Evolutionary conservation across 2,888 invertebrate species (phyloP).

Genomic region (Prosopocoilus inquinatus): DNA sequence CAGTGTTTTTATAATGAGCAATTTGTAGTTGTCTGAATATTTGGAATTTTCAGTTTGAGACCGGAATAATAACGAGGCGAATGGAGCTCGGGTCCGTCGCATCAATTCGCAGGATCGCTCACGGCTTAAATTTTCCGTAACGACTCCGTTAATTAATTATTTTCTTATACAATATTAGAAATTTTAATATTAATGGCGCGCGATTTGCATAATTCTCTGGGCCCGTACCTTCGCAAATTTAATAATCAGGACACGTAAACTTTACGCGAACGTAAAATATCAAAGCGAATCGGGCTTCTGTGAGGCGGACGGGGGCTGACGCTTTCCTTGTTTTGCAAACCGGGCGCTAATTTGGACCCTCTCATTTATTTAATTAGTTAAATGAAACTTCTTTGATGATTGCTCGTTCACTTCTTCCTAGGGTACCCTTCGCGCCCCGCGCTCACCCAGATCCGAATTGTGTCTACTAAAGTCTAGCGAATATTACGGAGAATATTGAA

Average conservation of each 20-base stretch:
- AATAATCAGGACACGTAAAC: slow-evolving; percentile 42
- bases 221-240: slow-evolving; percentile 36
- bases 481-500: slow-evolving; percentile 34
- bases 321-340: slow-evolving; percentile 41
- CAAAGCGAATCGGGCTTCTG: slow-evolving; percentile 33
- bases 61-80: slow-evolving; percentile 2
- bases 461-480: slow-evolving; percentile 28
- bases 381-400: slow-evolving; percentile 43
- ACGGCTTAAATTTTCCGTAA: background rate
- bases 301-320: slow-evolving; percentile 20
- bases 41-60: slow-evolving; percentile 28
- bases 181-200: slow-evolving; percentile 31
- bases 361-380: slow-evolving; percentile 45
- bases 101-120: slow-evolving; percentile 1
- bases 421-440: background rate
- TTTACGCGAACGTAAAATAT: slow-evolving; percentile 35
- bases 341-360: slow-evolving; percentile 43
- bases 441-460: slow-evolving; percentile 29
- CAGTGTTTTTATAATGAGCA: slow-evolving; percentile 44
- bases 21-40: slow-evolving; percentile 43
- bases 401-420: slow-evolving; percentile 32
- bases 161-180: slow-evolving; percentile 26
- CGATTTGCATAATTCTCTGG: slow-evolving; percentile 34
- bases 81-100: background rate
- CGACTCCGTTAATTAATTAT: slow-evolving; percentile 26